Base-by-base conservation (phyloP, 2,888 invertebrate genomes). In the Machimus rusticus region DNA sequence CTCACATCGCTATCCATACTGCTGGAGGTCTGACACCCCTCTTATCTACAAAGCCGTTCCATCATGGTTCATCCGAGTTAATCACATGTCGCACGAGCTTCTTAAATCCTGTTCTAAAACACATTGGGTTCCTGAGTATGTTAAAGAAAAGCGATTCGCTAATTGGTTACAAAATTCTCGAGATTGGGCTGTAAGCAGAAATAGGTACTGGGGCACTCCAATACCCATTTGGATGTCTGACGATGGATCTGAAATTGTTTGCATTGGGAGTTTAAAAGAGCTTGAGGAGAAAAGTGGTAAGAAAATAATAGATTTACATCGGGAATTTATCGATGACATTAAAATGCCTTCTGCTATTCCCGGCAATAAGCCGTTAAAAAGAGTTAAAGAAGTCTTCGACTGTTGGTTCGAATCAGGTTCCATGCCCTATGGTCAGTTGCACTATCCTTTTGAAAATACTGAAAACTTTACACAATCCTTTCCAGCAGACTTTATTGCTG, bases 361-460 rank as follows among this genome's bases (percentile, higher is more conserved):
- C 0, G 96, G 96, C 90, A 98, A 99, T 90, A 98, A 98, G 8
- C 96, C 96, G 6, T 93, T 99, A 51, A 95, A 94, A 89, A 94
- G 99, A 88, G 95, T 99, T 1, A 91, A 96, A 0, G 98, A 99
- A 93, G 99, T 99, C 0, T 99, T 99, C 93, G 99, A 99, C 92
- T 99, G 99, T 92, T 99, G 99, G 99, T 99, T 99, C 93, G 99
- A 99, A 92, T 98, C 98, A 1, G 99, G 99, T 9, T 97, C 97
- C 51, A 99, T 99, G 98, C 99, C 99, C 0, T 99, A 98, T 91
- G 98, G 97, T 1, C 98, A 98, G 92, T 94, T 95, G 90, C 98
- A 98, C 92, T 98, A 96, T 92, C 99, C 98, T 0, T 98, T 99
- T 84, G 39, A 84, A 84, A 66, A 84, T 66, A n/a, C 23, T 5